Evolutionary conservation across 1,140 invertebrate species (phyloP).

Genomic region (Trypoxylus dichotomus): DNA sequence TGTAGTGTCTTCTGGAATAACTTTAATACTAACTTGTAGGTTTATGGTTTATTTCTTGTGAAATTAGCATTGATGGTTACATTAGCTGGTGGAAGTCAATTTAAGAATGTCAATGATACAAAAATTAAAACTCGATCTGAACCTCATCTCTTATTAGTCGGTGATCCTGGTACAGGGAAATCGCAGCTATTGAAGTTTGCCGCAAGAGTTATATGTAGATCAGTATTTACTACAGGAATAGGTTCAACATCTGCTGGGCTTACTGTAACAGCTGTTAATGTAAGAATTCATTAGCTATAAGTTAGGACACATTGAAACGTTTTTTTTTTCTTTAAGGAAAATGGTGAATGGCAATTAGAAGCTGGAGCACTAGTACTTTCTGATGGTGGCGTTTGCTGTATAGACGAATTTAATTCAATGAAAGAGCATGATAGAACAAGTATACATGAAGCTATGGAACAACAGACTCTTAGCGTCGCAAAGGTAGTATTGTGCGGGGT

Average conservation of each 20-base stretch:
- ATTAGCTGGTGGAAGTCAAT: conserved; percentile 64
- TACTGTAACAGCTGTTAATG: conserved; percentile 83
- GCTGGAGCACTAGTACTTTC: conserved; percentile 81
- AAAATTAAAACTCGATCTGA: conserved; percentile 46
- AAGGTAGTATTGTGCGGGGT: conserved; percentile 61
- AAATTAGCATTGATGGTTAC: conserved; percentile 81
- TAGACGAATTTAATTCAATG: conserved; percentile 89
- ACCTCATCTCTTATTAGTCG: conserved; percentile 82
- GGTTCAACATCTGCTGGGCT: conserved; percentile 87
- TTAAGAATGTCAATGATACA: conserved; percentile 35
- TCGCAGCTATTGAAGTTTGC: conserved; percentile 84
- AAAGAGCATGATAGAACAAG: conserved; percentile 77
- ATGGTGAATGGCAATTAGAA: conserved; percentile 86
- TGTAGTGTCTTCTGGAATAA: not conserved
- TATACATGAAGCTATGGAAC: conserved; percentile 94
- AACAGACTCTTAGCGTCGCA: conserved; percentile 87
- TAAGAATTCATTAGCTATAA: conserved; percentile 45
- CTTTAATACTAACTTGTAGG: conserved; percentile 58
- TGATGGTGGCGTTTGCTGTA: conserved; percentile 89
- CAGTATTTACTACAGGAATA: conserved; percentile 83
- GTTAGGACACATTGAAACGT: not conserved
- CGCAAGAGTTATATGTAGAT: conserved; percentile 71
- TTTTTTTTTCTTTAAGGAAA: conserved; percentile 60
- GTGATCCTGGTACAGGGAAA: conserved; percentile 90
- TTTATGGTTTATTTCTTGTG: conserved; percentile 85